A percentile compares a stretch with the other conserved stretches of the same genome.
These are phyloP conservation scores for Hyles euphorbiae DNA, from an alignment of 1,140 invertebrate species.

Conservation along the genomic window DNA sequence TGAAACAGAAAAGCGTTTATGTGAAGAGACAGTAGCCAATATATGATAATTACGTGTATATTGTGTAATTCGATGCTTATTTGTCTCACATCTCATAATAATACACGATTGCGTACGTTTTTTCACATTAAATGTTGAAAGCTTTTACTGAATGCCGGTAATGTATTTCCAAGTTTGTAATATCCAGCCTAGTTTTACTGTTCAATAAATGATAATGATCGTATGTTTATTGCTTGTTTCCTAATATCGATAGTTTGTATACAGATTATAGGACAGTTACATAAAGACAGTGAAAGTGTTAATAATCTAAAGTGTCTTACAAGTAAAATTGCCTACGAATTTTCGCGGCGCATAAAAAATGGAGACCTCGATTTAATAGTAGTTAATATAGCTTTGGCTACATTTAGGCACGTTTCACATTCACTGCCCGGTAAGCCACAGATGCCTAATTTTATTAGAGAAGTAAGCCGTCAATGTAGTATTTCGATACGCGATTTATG, in stretches of 20 bases:
- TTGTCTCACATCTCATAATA: too few relatives aligned
- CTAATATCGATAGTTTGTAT: not conserved
- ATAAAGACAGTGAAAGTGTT: conserved; percentile 16
- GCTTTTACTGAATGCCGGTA: too few relatives aligned
- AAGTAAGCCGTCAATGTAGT: conserved; percentile 10
- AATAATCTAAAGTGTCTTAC: conserved; percentile 5
- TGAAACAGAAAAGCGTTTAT: too few relatives aligned
- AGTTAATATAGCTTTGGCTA: conserved; percentile 3
- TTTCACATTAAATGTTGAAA: too few relatives aligned
- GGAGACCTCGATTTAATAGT: conserved; percentile 8
- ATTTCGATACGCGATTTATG: not conserved
- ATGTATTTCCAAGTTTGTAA: too few relatives aligned
- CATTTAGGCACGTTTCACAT: conserved; percentile 2
- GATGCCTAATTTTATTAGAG: conserved; percentile 1
- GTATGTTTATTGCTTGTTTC: conserved; percentile 6
- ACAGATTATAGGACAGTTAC: conserved; percentile 2
- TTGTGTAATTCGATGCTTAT: too few relatives aligned
- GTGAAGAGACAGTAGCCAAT: too few relatives aligned
- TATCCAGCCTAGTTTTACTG: too few relatives aligned
- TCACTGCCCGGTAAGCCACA: conserved; percentile 1
- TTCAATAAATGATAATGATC: too few relatives aligned
- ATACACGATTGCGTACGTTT: too few relatives aligned
- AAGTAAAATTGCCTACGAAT: conserved; percentile 9
- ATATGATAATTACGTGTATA: too few relatives aligned
- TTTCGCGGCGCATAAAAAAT: conserved; percentile 10